phyloP scores from a whole-genome alignment of 2,113 vertebrate genomes.

The Syngnathus typhle region DNA sequence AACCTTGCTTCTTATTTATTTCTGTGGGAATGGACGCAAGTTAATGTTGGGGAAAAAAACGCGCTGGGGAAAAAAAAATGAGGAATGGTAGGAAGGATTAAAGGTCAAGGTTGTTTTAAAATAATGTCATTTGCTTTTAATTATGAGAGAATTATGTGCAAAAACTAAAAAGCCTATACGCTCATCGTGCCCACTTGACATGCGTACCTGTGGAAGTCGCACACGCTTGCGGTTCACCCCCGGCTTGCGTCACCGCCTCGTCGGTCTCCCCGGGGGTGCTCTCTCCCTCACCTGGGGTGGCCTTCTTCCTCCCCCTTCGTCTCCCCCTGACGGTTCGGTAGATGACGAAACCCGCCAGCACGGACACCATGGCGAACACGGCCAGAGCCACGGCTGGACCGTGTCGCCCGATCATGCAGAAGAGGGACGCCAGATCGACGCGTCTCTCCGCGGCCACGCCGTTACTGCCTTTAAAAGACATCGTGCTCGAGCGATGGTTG shows the following conservation, averaged over 20 bases:
- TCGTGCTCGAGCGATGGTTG: not conserved
- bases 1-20: no score
- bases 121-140: not conserved
- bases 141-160: not conserved
- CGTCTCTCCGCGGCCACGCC: slow-evolving; percentile 45
- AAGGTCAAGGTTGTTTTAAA: no score
- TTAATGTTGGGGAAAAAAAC: no score
- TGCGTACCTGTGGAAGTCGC: slow-evolving; percentile 53
- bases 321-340: slow-evolving; percentile 59
- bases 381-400: slow-evolving; percentile 58
- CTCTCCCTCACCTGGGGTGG: slow-evolving; percentile 6
- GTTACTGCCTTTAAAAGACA: slow-evolving; percentile 35
- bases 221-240: not conserved
- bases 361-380: slow-evolving; percentile 47
- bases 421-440: slow-evolving; percentile 56
- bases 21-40: no score
- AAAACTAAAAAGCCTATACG: not conserved
- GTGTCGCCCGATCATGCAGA: slow-evolving; percentile 59
- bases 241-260: not conserved
- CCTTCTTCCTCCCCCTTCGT: slow-evolving; percentile 46
- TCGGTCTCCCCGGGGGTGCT: slow-evolving; percentile 12
- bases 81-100: no score
- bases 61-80: no score
- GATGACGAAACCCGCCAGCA: slow-evolving; percentile 60
- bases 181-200: not conserved